Percentiles rank a stretch among this genome's conserved stretches.
phyloP scores from a whole-genome alignment of 2,113 vertebrate genomes.

The Cinclus mexicanus region DNA sequence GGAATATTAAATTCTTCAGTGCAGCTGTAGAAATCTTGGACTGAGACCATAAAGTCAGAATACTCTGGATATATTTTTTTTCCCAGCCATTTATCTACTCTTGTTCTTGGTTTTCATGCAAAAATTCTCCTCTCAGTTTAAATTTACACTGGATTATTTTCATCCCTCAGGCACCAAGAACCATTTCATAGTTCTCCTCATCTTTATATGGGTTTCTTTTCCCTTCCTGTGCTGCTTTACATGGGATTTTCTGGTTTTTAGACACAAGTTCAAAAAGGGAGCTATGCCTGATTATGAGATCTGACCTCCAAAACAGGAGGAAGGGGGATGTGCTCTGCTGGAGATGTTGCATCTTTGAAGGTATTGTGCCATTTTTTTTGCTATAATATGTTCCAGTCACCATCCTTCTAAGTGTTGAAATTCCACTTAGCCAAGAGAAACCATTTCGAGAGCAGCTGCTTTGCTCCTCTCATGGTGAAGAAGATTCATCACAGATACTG shows the following conservation, averaged over 20 bases:
- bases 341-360: background rate
- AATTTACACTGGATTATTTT: slow-evolving; percentile 14
- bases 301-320: background rate
- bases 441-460: background rate
- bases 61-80: slow-evolving; percentile 18
- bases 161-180: slow-evolving; percentile 23
- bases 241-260: background rate
- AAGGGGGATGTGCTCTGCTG: background rate
- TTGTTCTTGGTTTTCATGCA: slow-evolving; percentile 23
- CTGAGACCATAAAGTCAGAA: background rate
- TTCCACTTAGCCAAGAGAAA: background rate
- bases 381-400: background rate
- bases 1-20: background rate
- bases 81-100: background rate
- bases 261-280: background rate
- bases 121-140: slow-evolving; percentile 41
- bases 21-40: background rate
- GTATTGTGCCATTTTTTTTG: background rate
- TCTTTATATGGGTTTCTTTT: slow-evolving; percentile 4
- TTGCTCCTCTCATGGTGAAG: background rate
- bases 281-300: background rate
- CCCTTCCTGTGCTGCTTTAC: background rate
- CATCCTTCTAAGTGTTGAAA: background rate
- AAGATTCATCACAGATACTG: background rate
- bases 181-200: slow-evolving; percentile 5